Conservation (phyloP, 2,113 vertebrate genomes). For the Microcebus tavaratra region DNA sequence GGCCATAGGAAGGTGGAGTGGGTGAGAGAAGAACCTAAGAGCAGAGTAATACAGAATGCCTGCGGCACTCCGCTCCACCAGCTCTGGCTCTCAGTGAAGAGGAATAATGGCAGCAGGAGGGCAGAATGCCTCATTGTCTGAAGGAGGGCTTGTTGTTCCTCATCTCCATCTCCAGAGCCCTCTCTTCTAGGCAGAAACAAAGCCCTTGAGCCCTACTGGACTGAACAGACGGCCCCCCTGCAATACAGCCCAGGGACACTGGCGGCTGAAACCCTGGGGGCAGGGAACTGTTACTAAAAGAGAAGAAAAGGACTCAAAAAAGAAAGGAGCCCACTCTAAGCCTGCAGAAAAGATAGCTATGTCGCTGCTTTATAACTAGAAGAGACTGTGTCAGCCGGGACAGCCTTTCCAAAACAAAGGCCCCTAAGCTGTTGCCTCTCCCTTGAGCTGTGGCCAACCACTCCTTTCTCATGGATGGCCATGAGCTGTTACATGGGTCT, state of each 20-base stretch:
- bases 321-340: neutral
- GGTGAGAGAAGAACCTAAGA: neutral
- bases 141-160: neutral
- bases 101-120: constrained; percentile 58
- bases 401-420: neutral
- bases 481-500: neutral
- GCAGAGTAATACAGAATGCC: neutral
- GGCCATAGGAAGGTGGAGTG: neutral
- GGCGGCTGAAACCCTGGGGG: too few relatives aligned
- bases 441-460: neutral
- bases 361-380: neutral
- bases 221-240: too few relatives aligned
- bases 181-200: too few relatives aligned
- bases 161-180: too few relatives aligned
- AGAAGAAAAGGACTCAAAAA: too few relatives aligned
- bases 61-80: neutral
- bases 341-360: neutral
- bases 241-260: too few relatives aligned
- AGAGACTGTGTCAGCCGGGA: neutral
- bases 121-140: constrained; percentile 58
- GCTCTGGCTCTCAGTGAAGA: constrained; percentile 7
- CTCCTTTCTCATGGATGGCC: neutral
- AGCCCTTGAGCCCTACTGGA: too few relatives aligned
- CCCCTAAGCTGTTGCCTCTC: neutral
- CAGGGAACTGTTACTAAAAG: too few relatives aligned